Evolutionary conservation across 2,888 invertebrate genomes (phyloP).

Genomic region (Phengaris arion): DNA sequence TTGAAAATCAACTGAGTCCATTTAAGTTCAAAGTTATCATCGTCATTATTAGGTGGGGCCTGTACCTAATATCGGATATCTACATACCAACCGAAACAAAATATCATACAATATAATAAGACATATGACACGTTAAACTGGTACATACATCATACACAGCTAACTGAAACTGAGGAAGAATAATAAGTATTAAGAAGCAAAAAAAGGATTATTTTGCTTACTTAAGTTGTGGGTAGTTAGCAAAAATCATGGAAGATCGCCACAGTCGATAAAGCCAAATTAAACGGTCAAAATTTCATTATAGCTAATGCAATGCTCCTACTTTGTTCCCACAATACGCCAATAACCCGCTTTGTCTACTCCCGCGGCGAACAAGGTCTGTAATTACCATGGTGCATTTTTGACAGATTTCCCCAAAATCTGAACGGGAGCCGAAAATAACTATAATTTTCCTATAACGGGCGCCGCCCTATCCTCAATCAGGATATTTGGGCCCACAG

Average conservation of each 20-base stretch:
- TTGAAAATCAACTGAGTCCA: too few relatives aligned
- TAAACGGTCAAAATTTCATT: neutral
- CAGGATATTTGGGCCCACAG: conserved; percentile 68
- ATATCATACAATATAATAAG: too few relatives aligned
- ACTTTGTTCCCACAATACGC: conserved; percentile 1
- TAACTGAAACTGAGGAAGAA: too few relatives aligned
- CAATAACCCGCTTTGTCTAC: neutral
- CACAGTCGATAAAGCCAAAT: too few relatives aligned
- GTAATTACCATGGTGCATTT: conserved; percentile 70
- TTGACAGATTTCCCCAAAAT: conserved; percentile 71
- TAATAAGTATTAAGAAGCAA: neutral
- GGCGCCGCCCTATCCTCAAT: conserved; percentile 68
- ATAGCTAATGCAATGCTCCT: neutral
- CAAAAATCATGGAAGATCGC: neutral
- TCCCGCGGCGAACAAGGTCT: conserved; percentile 58
- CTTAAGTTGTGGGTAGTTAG: neutral
- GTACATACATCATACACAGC: too few relatives aligned
- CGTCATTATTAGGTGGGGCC: too few relatives aligned
- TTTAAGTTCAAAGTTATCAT: too few relatives aligned
- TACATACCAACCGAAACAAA: too few relatives aligned
- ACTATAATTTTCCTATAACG: conserved; percentile 68
- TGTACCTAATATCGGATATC: too few relatives aligned
- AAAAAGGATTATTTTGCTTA: neutral
- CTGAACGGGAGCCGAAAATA: conserved; percentile 67
- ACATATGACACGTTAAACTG: too few relatives aligned